Percentiles rank a stretch among this genome's conserved stretches.
phyloP scores from a whole-genome alignment of 2,888 invertebrate genomes.

The Resseliella maxima region DNA sequence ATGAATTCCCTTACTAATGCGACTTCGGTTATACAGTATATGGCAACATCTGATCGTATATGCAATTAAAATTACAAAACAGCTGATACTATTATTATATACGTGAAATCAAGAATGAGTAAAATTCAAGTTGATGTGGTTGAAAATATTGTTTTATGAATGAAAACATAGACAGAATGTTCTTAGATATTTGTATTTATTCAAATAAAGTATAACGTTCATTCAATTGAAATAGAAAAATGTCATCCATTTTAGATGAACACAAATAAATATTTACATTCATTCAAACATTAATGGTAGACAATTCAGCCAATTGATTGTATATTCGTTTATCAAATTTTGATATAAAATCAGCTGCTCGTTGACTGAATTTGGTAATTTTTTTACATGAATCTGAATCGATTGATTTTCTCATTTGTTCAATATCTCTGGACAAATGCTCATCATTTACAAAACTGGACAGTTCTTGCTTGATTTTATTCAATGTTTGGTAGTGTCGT shows the following conservation, averaged over 20 bases:
- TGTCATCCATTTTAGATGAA: background rate
- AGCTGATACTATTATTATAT: no score
- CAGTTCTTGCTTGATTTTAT: background rate
- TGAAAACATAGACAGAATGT: no score
- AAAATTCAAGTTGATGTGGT: no score
- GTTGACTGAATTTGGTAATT: background rate
- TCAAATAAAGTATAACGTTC: background rate
- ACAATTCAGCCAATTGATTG: conserved; percentile 22
- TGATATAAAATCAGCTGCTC: background rate
- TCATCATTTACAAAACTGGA: background rate
- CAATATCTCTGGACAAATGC: background rate
- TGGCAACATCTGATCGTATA: no score
- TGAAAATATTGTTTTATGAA: no score
- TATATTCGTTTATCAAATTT: conserved; percentile 54
- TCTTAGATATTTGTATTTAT: no score
- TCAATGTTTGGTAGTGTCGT: conserved; percentile 60
- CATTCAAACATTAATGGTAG: background rate
- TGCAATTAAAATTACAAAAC: no score
- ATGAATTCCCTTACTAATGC: no score
- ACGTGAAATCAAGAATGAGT: no score
- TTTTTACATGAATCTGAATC: no score
- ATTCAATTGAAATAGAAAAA: background rate
- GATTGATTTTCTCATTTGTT: background rate
- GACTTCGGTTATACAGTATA: no score
- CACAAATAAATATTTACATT: conserved; percentile 23